phyloP scores from a whole-genome alignment of 2,888 invertebrate species.

The Nematopogon swammerdamellus region DNA sequence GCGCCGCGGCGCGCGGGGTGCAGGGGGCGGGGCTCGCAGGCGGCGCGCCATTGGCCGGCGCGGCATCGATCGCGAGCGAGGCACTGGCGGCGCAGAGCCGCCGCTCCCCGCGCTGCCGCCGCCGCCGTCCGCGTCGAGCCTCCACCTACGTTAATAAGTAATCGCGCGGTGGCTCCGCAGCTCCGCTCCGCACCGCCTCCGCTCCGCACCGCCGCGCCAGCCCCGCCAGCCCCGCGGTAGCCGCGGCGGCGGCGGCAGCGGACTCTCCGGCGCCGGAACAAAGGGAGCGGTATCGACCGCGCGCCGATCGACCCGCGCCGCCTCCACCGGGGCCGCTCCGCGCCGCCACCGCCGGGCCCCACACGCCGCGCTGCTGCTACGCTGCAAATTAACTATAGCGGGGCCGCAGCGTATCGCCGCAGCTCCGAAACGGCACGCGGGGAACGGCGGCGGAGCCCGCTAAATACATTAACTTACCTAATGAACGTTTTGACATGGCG shows the following conservation, averaged over 20 bases:
- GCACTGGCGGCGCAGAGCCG: constrained; percentile 39
- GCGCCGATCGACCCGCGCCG: constrained; percentile 46
- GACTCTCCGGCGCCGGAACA: constrained; percentile 46
- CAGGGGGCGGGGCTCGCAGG: constrained; percentile 34
- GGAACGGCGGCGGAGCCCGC: too few relatives aligned
- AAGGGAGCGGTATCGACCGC: constrained; percentile 50
- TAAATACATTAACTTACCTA: constrained; percentile 3
- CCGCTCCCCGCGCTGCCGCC: constrained; percentile 38
- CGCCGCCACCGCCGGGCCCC: constrained; percentile 25
- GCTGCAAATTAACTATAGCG: constrained; percentile 5
- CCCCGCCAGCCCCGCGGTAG: constrained; percentile 19
- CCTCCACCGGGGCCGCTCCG: constrained; percentile 30
- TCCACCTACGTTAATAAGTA: constrained; percentile 58
- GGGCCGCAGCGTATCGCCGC: constrained; percentile 27
- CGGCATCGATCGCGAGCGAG: constrained; percentile 52
- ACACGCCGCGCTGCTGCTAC: constrained; percentile 20
- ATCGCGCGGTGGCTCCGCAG: constrained; percentile 52
- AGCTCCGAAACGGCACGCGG: constrained; percentile 27
- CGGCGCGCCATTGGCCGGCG: constrained; percentile 51
- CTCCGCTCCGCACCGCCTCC: constrained; percentile 39
- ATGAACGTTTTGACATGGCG: constrained; percentile 1
- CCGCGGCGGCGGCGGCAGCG: constrained; percentile 44
- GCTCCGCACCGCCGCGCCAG: too few relatives aligned
- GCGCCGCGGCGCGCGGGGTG: constrained; percentile 30
- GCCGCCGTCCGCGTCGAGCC: constrained; percentile 18